Evolutionary conservation across 2,888 invertebrate species (phyloP).

Genomic region (Eupeodes luniger): DNA sequence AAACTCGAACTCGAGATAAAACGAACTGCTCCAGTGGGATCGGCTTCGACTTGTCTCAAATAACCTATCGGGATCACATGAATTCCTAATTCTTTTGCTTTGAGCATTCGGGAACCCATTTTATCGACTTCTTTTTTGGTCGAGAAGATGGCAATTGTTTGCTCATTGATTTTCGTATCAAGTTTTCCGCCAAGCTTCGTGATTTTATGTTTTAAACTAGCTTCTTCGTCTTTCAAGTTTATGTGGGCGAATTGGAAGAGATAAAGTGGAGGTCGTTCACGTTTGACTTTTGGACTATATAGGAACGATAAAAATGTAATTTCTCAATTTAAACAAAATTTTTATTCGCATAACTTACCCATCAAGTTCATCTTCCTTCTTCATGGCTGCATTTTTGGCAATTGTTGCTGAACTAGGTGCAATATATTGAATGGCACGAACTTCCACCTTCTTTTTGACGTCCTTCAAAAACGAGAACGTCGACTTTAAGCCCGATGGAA

Average conservation of each 20-base stretch:
- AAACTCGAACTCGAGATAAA: constrained; percentile 90
- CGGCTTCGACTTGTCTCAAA: constrained; percentile 88
- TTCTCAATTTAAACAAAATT: not conserved
- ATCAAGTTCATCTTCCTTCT: constrained; percentile 85
- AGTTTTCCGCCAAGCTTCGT: constrained; percentile 91
- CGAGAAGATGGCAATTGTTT: constrained; percentile 91
- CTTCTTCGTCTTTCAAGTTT: constrained; percentile 86
- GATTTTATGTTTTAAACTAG: constrained; percentile 88
- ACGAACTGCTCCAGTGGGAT: constrained; percentile 86
- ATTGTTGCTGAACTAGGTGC: constrained; percentile 84
- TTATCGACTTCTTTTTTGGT: constrained; percentile 88
- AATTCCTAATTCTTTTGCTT: constrained; percentile 88
- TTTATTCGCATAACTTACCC: constrained; percentile 78
- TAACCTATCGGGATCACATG: constrained; percentile 93
- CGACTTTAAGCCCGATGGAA: constrained; percentile 88
- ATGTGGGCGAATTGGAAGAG: constrained; percentile 91
- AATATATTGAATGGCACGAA: constrained; percentile 86
- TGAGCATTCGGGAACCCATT: constrained; percentile 87
- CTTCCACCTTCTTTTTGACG: constrained; percentile 86
- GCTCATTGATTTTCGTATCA: constrained; percentile 87
- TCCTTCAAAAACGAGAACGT: constrained; percentile 86
- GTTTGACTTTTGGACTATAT: constrained; percentile 87
- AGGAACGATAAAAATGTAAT: not conserved
- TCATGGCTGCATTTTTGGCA: constrained; percentile 79
- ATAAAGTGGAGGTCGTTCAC: constrained; percentile 89